Evolutionary conservation across 2,797 vertebrate genomes (phyloP), one percentile per base, ranked within the genome.

Genomic region (Mormyrus proboscirostris): DNA sequence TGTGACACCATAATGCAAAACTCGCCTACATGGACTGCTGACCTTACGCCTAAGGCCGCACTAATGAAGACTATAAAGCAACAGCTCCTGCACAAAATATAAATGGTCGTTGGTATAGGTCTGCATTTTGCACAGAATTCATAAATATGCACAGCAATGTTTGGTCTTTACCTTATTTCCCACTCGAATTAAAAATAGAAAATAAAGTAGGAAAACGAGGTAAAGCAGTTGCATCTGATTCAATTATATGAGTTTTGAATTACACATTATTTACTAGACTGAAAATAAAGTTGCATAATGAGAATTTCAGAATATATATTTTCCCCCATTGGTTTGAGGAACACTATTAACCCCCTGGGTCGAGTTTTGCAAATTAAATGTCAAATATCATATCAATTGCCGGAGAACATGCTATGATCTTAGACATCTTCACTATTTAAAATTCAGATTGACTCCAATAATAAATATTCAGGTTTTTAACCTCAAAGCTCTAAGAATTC

Each of bases 331-430:
- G 44, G 86, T 53, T 82, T 57, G 86, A 62, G 79, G 90, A 91
- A 90, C 53, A 69, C 91, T 91, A 92, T 92, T 93, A 92, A 93
- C 91, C 89, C 92, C 90, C 91, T 89, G 93, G 93, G 89, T 93
- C 92, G 93, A 65, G 57, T 90, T 90, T 91, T 92, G 62, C 92
- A 93, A 93, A 90, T 55, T 2, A 93, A 92, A 90, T 91, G 91
- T 93, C 91, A 93, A 89, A 90, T 93, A 92, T 92, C 88, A 91
- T 89, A 90, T 88, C 90, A 88, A 87, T 87, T 90, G 65, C 53
- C 73, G 38, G 88, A 50, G 90, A 90, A 89, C 65, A 55, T 90
- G 76, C 76, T 82, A 82, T 87, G 51, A 90, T 90, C 84, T 89
- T 76, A 82, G 90, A 90, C 83, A 87, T 90, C 88, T 90, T 84